Evolutionary conservation across 2,888 invertebrate genomes (phyloP), one percentile per base, ranked within the genome.

Genomic region (Cantharis lateralis): DNA sequence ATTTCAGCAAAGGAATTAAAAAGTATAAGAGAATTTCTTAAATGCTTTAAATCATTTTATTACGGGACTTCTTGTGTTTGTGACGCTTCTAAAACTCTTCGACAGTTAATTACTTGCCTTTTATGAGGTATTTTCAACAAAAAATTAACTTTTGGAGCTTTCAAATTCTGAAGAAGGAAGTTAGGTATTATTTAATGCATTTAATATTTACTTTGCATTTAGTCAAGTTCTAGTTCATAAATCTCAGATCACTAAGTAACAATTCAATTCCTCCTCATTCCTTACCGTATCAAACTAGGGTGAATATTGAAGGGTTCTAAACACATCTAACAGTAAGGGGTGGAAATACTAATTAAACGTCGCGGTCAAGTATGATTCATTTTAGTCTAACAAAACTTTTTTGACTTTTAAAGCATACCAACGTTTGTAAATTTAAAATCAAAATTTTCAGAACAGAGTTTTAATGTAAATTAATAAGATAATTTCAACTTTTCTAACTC

Each of bases 331-430:
- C 81, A 79, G 79, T 79, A 82, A 82, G 81, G 84, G 84, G 83
- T 79, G 78, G 82, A 81, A 83, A 82, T 83, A 82, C 83, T 81
- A 84, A 84, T 84, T 83, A 82, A 82, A 81, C 80, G 77, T 78
- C 81, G 72, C 70, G 69, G 70, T 75, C 73, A 76, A 78, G 64
- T 68, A 68, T 70, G 74, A 78, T 64, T 72, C 72, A 70, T 71
- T 15, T 28, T 63, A 61, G 62, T 20, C 64, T 71, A 71, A 64
- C 68, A 68, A 63, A 48, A 61, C 66, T 69, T 72, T 13, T 70
- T 74, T 15, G n/a, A 48, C 48, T 48, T 48, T 48, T 4, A 48
- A 48, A 48, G n/a, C 48, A 7, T n/a, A 9, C 7, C 48, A 48
- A 5, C 7, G n/a, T 48, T 5, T 48, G 10, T 9, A 48, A 48